A percentile compares a stretch with the other conserved stretches of the same genome.
phyloP scores from a whole-genome alignment of 2,888 invertebrate genomes.

The Cosmorhoe ocellata region DNA sequence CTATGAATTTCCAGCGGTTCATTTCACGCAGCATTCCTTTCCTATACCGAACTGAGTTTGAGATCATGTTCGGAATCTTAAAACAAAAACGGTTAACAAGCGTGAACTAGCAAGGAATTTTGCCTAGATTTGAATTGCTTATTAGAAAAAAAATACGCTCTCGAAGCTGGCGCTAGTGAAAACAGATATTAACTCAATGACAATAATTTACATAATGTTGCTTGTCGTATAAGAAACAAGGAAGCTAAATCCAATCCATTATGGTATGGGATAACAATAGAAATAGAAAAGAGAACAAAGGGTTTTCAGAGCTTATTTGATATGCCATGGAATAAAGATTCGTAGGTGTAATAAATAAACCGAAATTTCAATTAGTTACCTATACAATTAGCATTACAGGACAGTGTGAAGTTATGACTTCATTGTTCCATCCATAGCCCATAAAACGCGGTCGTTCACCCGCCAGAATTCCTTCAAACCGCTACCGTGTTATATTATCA shows the following conservation, averaged over 20 bases:
- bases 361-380: conserved; percentile 16
- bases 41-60: conserved; percentile 20
- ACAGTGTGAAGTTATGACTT: conserved; percentile 40
- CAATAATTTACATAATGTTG: neutral
- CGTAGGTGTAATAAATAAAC: neutral
- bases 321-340: too few relatives aligned
- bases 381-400: conserved; percentile 28
- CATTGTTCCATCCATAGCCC: conserved; percentile 38
- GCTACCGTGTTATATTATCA: conserved; percentile 43
- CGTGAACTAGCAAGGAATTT: conserved; percentile 15
- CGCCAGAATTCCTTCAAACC: conserved; percentile 41
- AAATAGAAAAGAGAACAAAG: neutral
- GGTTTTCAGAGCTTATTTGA: neutral
- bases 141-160: conserved; percentile 45
- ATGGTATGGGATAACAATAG: neutral
- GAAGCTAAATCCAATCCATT: neutral
- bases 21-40: conserved; percentile 29
- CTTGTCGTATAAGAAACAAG: neutral
- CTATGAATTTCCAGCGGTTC: conserved; percentile 25
- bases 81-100: conserved; percentile 40
- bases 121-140: conserved; percentile 44
- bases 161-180: conserved; percentile 27
- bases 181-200: neutral
- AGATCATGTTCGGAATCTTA: conserved; percentile 40
- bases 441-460: conserved; percentile 56